phyloP scores from a whole-genome alignment of 2,888 invertebrate genomes.

The Campopleginae sp. region DNA sequence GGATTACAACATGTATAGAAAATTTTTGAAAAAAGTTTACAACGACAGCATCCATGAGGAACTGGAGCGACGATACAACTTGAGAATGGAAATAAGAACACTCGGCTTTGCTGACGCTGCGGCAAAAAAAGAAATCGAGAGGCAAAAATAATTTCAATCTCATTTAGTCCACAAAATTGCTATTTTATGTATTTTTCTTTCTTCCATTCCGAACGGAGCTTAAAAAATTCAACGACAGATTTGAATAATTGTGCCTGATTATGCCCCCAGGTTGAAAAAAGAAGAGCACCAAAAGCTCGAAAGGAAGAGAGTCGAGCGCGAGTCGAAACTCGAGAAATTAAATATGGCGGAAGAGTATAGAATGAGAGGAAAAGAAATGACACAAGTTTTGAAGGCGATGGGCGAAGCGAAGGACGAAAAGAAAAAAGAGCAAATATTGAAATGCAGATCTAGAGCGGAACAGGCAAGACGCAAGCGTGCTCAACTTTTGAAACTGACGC shows the following conservation, averaged over 20 bases:
- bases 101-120: slow-evolving; percentile 71
- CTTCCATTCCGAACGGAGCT: background rate
- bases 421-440: slow-evolving; percentile 45
- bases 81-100: slow-evolving; percentile 68
- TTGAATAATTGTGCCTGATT: background rate
- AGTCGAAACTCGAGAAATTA: slow-evolving; percentile 34
- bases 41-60: slow-evolving; percentile 75
- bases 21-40: slow-evolving; percentile 80
- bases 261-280: slow-evolving; percentile 49
- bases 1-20: slow-evolving; percentile 84
- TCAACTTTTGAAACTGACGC: slow-evolving; percentile 63
- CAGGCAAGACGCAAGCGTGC: slow-evolving; percentile 62
- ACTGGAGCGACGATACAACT: slow-evolving; percentile 66
- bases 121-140: slow-evolving; percentile 72
- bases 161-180: background rate
- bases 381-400: slow-evolving; percentile 47
- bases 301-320: slow-evolving; percentile 52
- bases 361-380: slow-evolving; percentile 43
- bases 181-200: too few relatives aligned
- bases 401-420: slow-evolving; percentile 62
- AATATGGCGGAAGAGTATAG: slow-evolving; percentile 51
- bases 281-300: slow-evolving; percentile 51
- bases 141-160: slow-evolving; percentile 58
- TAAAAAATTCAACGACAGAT: slow-evolving; percentile 1
- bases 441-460: slow-evolving; percentile 64